These are phyloP conservation scores for Coelopa frigida DNA, from an alignment of 1,140 invertebrate species.

Conservation along the genomic window DNA sequence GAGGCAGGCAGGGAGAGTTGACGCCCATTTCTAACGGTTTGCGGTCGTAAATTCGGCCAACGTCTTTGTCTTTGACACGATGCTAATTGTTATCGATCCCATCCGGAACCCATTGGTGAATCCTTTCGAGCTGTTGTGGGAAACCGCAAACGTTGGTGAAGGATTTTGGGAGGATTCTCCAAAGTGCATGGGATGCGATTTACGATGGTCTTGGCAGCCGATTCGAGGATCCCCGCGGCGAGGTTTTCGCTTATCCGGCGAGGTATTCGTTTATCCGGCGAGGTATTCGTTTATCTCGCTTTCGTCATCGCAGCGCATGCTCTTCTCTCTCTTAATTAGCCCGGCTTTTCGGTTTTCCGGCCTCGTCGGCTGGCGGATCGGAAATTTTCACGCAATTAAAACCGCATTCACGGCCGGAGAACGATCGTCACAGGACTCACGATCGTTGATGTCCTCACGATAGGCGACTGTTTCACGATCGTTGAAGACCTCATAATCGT, in stretches of 20 bases:
- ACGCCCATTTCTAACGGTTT: neutral
- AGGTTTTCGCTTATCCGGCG: no score
- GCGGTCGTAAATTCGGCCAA: no score
- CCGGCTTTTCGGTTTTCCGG: slow-evolving; percentile 19
- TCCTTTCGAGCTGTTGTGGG: neutral
- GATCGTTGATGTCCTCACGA: no score
- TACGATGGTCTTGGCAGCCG: neutral
- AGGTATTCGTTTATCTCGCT: no score
- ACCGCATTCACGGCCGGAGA: slow-evolving; percentile 32
- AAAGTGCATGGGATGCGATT: neutral
- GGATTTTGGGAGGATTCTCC: no score
- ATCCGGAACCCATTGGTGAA: neutral
- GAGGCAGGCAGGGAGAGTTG: neutral
- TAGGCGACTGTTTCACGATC: no score
- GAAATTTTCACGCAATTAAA: slow-evolving; percentile 28
- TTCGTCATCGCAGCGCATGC: no score
- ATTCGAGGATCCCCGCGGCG: no score
- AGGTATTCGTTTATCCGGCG: no score
- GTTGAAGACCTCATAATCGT: no score
- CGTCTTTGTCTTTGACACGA: neutral
- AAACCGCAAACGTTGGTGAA: no score
- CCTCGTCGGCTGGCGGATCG: neutral
- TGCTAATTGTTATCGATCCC: neutral
- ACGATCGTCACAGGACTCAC: no score
- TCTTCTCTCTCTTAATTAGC: slow-evolving; percentile 33